Evolutionary conservation across 2,888 invertebrate genomes (phyloP), one percentile per base, ranked within the genome.

Genomic region (Drosophila recens): DNA sequence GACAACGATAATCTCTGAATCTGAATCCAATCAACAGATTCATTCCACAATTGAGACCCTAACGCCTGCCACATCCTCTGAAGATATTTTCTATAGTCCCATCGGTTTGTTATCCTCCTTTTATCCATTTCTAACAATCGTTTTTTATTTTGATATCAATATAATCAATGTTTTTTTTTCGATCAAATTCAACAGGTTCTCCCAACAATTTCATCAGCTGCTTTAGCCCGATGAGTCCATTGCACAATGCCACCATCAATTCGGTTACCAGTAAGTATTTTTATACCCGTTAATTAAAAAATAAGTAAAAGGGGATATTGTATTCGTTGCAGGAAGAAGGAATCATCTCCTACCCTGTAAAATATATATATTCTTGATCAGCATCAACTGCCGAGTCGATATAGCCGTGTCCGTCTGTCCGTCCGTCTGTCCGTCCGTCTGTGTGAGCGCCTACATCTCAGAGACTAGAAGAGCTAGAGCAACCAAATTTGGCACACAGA

Each of bases 21-120:
- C 40, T 48, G 69, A 57, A 58, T 20, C 23, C 10, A 17, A 33
- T 43, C 64, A 10, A 52, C 56, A 27, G 27, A 17, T 42, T 30
- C 77, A 49, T 38, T 67, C 81, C 70, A 70, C 66, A 8, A 63
- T 85, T 38, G 77, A 87, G 63, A 85, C 75, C 56, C 64, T 89
- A 36, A 87, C 89, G 68, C 90, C 91, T 52, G 90, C 91, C 54
- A 90, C 91, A 48, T 92, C 92, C 69, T 81, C 90, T 65, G 92
- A 92, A 81, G 92, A 92, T 72, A 79, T 91, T 40, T 92, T 90
- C 80, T 91, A 90, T 82, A 92, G 92, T 88, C 91, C 92, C 74
- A 89, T 91, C 74, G 92, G 92, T 92, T 89, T 76, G 92, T 91
- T 71, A n/a, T 33, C 9, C 11, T 53, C n/a, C 36, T 38, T 40